Evolutionary conservation across 2,797 vertebrate genomes (phyloP).

Genomic region (Oreochromis grahami): DNA sequence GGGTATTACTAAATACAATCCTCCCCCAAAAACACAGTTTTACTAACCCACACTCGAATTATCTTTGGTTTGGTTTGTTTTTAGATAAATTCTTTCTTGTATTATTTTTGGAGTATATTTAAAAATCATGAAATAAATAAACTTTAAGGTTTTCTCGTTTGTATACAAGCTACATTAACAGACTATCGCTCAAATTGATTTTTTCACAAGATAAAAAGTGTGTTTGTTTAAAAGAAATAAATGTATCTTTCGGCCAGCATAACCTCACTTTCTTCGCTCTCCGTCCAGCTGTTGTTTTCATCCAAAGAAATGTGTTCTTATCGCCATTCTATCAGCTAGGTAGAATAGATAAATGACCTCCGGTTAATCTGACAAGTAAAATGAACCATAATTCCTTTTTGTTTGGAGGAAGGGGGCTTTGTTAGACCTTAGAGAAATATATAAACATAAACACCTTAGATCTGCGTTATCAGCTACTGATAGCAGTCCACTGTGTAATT

Average conservation of each 20-base stretch:
- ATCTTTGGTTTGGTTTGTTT: background rate
- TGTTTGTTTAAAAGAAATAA: background rate
- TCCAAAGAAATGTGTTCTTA: background rate
- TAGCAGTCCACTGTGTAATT: slow-evolving; percentile 39
- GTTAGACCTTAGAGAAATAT: background rate
- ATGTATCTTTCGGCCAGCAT: background rate
- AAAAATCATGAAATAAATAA: background rate
- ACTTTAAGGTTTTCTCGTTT: accelerated
- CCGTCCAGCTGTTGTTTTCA: background rate
- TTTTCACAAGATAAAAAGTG: background rate
- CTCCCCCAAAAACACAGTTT: background rate
- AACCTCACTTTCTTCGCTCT: background rate
- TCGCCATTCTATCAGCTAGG: background rate
- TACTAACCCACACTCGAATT: background rate
- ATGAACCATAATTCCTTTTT: background rate
- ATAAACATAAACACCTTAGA: background rate
- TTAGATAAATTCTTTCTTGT: background rate
- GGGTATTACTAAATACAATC: background rate
- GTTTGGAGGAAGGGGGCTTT: background rate
- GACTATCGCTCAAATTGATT: accelerated
- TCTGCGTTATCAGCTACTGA: background rate
- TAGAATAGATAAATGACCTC: background rate
- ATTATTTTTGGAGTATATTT: background rate
- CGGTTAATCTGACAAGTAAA: background rate
- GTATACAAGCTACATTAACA: background rate